Evolutionary conservation across 2,113 vertebrate genomes (phyloP), one percentile per base, ranked within the genome.

Genomic region (Amphilophus citrinellus): DNA sequence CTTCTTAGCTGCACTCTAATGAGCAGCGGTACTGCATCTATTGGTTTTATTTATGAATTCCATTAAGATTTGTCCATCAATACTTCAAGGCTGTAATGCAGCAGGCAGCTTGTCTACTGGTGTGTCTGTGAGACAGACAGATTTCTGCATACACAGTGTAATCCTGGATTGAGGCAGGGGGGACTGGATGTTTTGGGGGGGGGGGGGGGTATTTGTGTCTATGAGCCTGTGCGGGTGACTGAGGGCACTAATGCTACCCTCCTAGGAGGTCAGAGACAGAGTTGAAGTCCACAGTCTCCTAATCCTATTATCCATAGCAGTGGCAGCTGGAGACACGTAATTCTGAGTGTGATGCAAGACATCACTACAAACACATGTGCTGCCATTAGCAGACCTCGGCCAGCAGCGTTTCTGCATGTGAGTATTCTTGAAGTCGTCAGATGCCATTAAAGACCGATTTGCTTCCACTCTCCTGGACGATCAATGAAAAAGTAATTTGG

Each of bases 401-500:
- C 53, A 56, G 68, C 47, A 35, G 68, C 47, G 47, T 18, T 35
- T 56, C 68, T 35, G 27, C 27, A 56, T 7, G 27, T 56, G 47
- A 56, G 68, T 3, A 73, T 73, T 73, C 68, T 73, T 11, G 18
- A 73, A 73, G 75, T 86, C 53, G 30, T 78, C 32, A 50, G 42
- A 83, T 32, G 79, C 84, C 82, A 88, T 91, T 88, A 86, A 63
- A 89, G 75, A 88, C 37, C 17, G 7, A 65, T 75, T n/a, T 42
- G 56, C 84, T 83, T 68, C 75, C 76, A 11, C 75, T 89, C 66
- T 83, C 75, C 61, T 9, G 7, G 5, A 22, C 50, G 80, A 95
- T 95, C 94, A 63, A 94, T 95, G 85, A 77, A 84, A 86, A 91
- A 91, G 92, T 88, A 7, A 94, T 94, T 90, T 91, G 86, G 61